phyloP scores from a whole-genome alignment of 35 echinoderm and acorn worm species.

The Diadema setosum region DNA sequence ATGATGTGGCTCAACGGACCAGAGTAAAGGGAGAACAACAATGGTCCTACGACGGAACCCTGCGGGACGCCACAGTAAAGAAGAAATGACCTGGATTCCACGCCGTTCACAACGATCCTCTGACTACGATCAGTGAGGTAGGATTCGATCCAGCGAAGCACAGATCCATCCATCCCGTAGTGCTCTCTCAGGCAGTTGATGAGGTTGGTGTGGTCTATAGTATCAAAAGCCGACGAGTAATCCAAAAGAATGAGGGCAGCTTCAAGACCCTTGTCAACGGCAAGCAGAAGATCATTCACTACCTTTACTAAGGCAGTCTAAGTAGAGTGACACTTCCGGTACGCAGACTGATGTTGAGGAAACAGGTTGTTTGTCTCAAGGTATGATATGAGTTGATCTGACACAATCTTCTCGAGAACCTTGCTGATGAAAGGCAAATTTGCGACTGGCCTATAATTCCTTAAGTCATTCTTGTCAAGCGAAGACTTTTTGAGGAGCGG shows the following conservation, averaged over 20 bases:
- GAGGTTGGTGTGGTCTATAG: background rate
- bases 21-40: no score
- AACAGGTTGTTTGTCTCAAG: background rate
- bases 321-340: conserved; percentile 13
- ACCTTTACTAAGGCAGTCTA: conserved; percentile 23
- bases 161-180: background rate
- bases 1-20: no score
- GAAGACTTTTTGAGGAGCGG: conserved; percentile 44
- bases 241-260: conserved; percentile 30
- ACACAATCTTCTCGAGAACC: conserved; percentile 21
- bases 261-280: background rate
- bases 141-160: background rate
- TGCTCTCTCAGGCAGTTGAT: background rate
- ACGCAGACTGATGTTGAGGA: conserved; percentile 51
- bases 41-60: no score
- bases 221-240: background rate
- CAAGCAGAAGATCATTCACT: conserved; percentile 18
- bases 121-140: no score
- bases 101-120: no score
- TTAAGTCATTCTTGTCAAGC: conserved; percentile 15
- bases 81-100: no score
- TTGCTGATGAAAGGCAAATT: no score
- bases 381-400: background rate
- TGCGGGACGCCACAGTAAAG: no score
- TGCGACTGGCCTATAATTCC: conserved; percentile 55